Conservation (phyloP, 2,888 invertebrate species). For the Calameuta pallipes region DNA sequence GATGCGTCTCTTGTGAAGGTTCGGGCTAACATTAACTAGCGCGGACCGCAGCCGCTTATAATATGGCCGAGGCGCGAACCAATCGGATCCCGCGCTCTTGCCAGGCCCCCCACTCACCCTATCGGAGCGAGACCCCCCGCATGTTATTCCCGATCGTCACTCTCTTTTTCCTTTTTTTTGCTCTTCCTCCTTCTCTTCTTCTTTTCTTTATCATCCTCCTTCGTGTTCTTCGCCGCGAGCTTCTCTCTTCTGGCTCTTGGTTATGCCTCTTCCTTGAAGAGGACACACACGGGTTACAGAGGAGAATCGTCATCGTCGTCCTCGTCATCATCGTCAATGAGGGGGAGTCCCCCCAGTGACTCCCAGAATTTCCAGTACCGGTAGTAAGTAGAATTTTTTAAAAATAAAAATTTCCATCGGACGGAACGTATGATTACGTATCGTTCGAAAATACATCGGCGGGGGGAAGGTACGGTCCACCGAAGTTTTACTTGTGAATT, state of each 20-base stretch:
- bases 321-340: too few relatives aligned
- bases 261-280: background rate
- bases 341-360: background rate
- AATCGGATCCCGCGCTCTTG: conserved; percentile 56
- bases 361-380: background rate
- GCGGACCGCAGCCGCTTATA: conserved; percentile 62
- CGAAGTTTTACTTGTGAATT: too few relatives aligned
- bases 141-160: conserved; percentile 39
- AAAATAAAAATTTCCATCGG: too few relatives aligned
- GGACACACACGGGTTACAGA: background rate
- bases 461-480: too few relatives aligned
- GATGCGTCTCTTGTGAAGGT: conserved; percentile 62
- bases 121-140: conserved; percentile 43
- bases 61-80: conserved; percentile 64
- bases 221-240: conserved; percentile 14
- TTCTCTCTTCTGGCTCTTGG: conserved; percentile 8
- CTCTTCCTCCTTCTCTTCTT: conserved; percentile 20
- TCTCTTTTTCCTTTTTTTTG: conserved; percentile 15
- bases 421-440: too few relatives aligned
- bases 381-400: too few relatives aligned
- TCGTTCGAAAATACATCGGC: too few relatives aligned
- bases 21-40: conserved; percentile 64
- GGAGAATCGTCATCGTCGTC: background rate
- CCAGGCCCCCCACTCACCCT: conserved; percentile 39
- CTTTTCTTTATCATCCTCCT: conserved; percentile 19